Evolutionary conservation across 2,797 vertebrate genomes (phyloP).

Genomic region (Cryptoprocta ferox): DNA sequence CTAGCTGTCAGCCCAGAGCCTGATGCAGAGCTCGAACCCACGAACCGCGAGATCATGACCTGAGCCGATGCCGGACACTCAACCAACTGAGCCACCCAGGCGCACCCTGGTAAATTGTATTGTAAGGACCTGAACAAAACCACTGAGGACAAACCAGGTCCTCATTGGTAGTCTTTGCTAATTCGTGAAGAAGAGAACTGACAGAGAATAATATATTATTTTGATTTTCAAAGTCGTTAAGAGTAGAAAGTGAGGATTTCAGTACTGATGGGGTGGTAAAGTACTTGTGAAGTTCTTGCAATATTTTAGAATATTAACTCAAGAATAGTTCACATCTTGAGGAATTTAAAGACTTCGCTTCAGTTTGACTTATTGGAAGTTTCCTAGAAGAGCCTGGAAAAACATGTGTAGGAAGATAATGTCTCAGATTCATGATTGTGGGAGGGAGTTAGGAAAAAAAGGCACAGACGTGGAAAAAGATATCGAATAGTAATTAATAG

Average conservation of each 20-base stretch:
- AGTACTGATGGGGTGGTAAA: not conserved
- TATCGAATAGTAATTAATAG: not conserved
- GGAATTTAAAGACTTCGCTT: not conserved
- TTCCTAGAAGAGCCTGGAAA: not conserved
- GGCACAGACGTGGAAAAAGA: not conserved
- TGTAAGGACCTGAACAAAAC: not conserved
- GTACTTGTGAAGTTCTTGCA: not conserved
- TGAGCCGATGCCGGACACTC: too few species aligned
- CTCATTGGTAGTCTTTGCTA: not conserved
- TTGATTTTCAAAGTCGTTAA: not conserved
- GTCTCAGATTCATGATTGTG: not conserved
- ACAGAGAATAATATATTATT: not conserved
- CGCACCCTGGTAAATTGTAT: not conserved
- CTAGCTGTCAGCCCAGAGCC: too few species aligned
- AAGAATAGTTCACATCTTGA: not conserved
- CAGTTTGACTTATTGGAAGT: not conserved
- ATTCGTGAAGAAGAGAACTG: not conserved
- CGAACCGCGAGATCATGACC: too few species aligned
- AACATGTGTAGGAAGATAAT: not conserved
- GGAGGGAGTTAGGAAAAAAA: not conserved
- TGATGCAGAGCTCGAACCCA: too few species aligned
- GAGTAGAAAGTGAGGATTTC: not conserved
- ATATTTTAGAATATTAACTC: slow-evolving; percentile 5
- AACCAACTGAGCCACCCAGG: too few species aligned
- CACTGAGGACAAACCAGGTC: not conserved